Base-by-base conservation (phyloP, 2,888 invertebrate species). In the Nasonovia ribisnigri region DNA sequence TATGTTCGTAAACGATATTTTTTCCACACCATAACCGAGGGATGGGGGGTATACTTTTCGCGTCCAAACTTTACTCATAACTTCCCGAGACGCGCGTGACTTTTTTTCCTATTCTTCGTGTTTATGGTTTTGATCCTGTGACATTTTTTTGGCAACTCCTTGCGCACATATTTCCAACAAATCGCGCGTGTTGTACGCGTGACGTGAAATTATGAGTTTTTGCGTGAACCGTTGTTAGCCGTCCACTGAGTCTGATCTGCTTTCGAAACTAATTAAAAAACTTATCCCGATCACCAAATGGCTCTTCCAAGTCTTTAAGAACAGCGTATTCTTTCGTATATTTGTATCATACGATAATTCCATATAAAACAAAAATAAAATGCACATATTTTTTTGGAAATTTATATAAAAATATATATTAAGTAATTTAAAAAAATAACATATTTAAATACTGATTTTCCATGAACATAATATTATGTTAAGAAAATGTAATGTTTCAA, bases 1-100 rank as follows among this genome's bases (percentile, higher is more conserved):
- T 67, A 42, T 57, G 87, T 92, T 67, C 48, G 42, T 24, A 43
- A 92, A 88, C 42, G 10, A 43, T 86, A 86, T 48, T 29, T 84
- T 93, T 90, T 67, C 4, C 42, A 6, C 57, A 3, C 48, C 20
- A 11, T 42, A 48, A 51, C 60, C 2, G 10, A 10, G 16, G 13
- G 36, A 51, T 60, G 29, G n/a, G 43, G 42, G 43, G 54, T 77
- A 24, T 77, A 54, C n/a, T 43, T 92, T 92, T 88, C 77, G 20
- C 43, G n/a, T 24, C 51, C 46, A 93, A 93, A 93, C 93, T 93
- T 93, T 90, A 43, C 90, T 93, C 90, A 87, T 93, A 93, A 93
- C 86, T 90, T 86, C 24, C 36, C 20, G 46, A 92, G 51, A 90
- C 90, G 60, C 86, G 84, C 90, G 84, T 93, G 84, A 93, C 89